phyloP scores from a whole-genome alignment of 2,113 vertebrate species.

The Girardinichthys multiradiatus region DNA sequence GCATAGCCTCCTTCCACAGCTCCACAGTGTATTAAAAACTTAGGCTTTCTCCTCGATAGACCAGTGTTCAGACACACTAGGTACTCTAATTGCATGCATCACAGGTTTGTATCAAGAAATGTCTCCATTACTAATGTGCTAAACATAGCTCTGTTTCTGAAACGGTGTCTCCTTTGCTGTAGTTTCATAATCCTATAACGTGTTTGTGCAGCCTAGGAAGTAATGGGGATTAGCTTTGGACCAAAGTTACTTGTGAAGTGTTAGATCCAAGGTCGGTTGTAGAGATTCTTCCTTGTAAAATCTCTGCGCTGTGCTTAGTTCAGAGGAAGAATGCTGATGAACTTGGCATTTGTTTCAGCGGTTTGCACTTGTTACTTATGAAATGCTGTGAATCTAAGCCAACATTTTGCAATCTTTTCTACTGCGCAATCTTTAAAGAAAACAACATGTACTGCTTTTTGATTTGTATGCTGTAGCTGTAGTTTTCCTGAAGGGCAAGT shows the following conservation, averaged over 20 bases:
- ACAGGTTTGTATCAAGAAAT: slow-evolving; percentile 9
- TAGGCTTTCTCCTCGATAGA: slow-evolving; percentile 23
- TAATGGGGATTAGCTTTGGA: slow-evolving; percentile 48
- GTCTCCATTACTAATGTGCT: slow-evolving; percentile 29
- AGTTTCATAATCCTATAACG: slow-evolving; percentile 8
- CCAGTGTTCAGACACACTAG: slow-evolving; percentile 48
- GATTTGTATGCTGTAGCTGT: slow-evolving; percentile 57
- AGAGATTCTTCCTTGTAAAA: slow-evolving; percentile 51
- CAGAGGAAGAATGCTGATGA: slow-evolving; percentile 57
- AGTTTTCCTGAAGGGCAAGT: slow-evolving; percentile 60
- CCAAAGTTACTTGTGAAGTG: slow-evolving; percentile 59
- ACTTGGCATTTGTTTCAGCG: slow-evolving; percentile 51
- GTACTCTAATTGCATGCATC: slow-evolving; percentile 62
- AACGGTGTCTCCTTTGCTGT: not conserved
- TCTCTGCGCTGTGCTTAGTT: slow-evolving; percentile 62
- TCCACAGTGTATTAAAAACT: not conserved
- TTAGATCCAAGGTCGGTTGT: slow-evolving; percentile 56
- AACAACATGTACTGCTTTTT: slow-evolving; percentile 53
- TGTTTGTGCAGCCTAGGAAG: slow-evolving; percentile 44
- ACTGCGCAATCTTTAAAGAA: slow-evolving; percentile 42
- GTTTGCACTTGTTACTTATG: slow-evolving; percentile 64
- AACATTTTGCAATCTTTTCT: slow-evolving; percentile 66
- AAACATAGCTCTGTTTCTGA: slow-evolving; percentile 12
- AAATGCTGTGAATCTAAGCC: slow-evolving; percentile 66
- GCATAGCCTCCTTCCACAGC: slow-evolving; percentile 29